Evolutionary conservation across 2,797 vertebrate species (phyloP), one percentile per base, ranked within the genome.

Genomic region (Staurois parvus): DNA sequence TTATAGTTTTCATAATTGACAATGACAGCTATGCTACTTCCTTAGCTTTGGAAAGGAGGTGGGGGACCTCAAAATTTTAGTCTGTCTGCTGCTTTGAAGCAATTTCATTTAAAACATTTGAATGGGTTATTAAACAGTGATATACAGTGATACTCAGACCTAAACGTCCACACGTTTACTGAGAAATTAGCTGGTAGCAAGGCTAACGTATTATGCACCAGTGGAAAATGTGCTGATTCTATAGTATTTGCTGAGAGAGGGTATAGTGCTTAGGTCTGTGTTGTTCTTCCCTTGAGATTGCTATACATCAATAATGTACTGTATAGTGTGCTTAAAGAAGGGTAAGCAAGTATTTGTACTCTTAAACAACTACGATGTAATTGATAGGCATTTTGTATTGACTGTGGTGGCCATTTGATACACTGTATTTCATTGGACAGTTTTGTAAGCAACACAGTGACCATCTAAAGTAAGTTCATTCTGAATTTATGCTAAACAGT

Each of bases 1-100:
- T 80, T 85, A 59, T 62, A 80, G 24, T 34, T 85, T 79, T 56
- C 40, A 56, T 75, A 85, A 85, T 85, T 79, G 69, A 73, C 34
- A 52, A 64, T 73, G 76, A 79, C 69, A 79, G 62, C 29, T 34
- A 72, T 79, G 75, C 74, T 64, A 74, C 68, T 79, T 70, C 19
- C 40, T 30, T 70, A 15, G 56, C 28, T 79, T 85, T 64, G 30
- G 48, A 79, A 19, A 45, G 64, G 77, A 37, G 73, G 62, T 37
- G 40, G 26, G 56, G 76, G 7, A 73, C 64, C 69, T 76, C 75
- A 45, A 85, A 28, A 81, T 85, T 26, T 42, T 37, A 56, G 62
- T n/a, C 37, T 79, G 67, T 30, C 45, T 62, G 67, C 37, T 32
- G 37, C 30, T 29, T 79, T 85, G 40, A 74, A 79, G 19, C 24